Conservation (phyloP, 2,113 vertebrate genomes). For the Paracanthobrama guichenoti region DNA sequence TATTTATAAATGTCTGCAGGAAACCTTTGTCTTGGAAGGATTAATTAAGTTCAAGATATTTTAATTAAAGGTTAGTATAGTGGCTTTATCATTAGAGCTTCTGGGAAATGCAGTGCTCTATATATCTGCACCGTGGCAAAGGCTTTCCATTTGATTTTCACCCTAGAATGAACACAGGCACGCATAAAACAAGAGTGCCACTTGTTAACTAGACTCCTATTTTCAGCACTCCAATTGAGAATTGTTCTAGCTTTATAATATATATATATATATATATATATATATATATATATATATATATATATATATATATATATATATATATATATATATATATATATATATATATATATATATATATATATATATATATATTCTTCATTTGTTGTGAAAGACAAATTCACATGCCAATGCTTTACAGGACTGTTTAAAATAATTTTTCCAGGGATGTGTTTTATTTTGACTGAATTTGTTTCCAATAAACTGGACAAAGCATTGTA, state of each 20-base stretch:
- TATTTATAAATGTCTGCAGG: constrained; percentile 14
- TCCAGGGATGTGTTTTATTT: not conserved
- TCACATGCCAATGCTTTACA: not conserved
- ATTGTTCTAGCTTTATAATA: not conserved
- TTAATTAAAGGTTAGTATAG: constrained; percentile 34
- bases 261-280: not conserved
- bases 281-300: not conserved
- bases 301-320: not conserved
- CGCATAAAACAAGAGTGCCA: not conserved
- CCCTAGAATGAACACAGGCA: not conserved
- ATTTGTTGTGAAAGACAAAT: not conserved
- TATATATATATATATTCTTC: not conserved
- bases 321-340: not conserved
- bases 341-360: not conserved
- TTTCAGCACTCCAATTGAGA: not conserved
- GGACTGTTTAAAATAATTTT: not conserved
- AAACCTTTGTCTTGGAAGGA: constrained; percentile 3
- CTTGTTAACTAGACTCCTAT: not conserved
- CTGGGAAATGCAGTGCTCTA: not conserved
- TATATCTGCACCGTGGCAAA: not conserved
- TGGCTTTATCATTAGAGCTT: constrained; percentile 25
- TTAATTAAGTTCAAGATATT: constrained; percentile 38
- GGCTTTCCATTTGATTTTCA: not conserved
- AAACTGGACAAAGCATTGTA: not conserved
- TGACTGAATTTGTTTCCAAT: not conserved